These are phyloP conservation scores for Jaculus jaculus DNA, from an alignment of 2,113 vertebrate species.

Conservation along the genomic window DNA sequence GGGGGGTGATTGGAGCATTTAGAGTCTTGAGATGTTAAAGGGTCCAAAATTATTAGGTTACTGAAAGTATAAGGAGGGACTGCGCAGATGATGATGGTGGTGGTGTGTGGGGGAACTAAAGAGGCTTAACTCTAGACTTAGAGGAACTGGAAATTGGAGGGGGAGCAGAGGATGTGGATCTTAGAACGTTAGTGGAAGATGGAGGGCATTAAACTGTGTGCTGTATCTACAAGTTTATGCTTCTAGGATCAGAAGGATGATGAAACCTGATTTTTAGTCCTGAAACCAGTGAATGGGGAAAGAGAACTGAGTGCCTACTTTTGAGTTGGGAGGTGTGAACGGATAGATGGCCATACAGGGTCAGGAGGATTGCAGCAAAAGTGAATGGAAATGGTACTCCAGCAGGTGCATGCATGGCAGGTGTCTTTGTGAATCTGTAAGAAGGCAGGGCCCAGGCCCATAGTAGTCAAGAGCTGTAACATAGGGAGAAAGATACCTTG, in stretches of 20 bases:
- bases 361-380: background rate
- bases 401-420: constrained; percentile 30
- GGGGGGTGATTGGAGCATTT: constrained; percentile 18
- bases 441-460: background rate
- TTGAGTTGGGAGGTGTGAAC: constrained; percentile 21
- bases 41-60: constrained; percentile 14
- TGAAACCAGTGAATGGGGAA: background rate
- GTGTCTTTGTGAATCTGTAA: constrained; percentile 52
- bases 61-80: background rate
- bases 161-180: background rate
- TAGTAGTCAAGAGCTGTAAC: background rate
- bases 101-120: too few relatives aligned
- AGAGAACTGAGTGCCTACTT: background rate
- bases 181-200: constrained; percentile 20
- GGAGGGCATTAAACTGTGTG: background rate
- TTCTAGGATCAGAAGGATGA: constrained; percentile 26
- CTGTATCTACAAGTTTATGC: background rate
- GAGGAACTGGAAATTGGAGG: background rate
- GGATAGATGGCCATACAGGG: background rate
- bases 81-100: background rate
- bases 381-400: constrained; percentile 23
- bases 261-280: constrained; percentile 31
- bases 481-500: constrained; percentile 46
- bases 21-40: constrained; percentile 31
- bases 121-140: background rate